A percentile compares a stretch with the other conserved stretches of the same genome.
Evolutionary conservation across 2,888 invertebrate genomes (phyloP).

Genomic region (Eupithecia insigniata): DNA sequence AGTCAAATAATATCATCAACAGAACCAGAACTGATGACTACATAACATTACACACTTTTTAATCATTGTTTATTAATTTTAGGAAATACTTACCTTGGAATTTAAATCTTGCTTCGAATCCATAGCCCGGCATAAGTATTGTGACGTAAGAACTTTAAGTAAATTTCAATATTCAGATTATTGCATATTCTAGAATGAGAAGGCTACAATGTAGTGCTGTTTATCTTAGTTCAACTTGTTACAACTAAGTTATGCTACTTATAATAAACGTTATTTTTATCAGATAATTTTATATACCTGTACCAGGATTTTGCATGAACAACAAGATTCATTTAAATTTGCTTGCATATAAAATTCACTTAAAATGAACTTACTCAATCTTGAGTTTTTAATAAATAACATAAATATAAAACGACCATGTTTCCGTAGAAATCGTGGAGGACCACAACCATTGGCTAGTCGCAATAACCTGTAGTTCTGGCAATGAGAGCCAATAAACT

Average conservation of each 20-base stretch:
- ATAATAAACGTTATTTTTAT: neutral
- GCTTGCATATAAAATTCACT: neutral
- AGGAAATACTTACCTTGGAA: neutral
- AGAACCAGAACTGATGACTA: neutral
- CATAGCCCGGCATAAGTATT: neutral
- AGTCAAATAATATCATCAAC: neutral
- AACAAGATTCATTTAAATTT: neutral
- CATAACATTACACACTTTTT: neutral
- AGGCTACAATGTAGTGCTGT: neutral
- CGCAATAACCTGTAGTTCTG: constrained; percentile 4
- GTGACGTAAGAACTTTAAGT: neutral
- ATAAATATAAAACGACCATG: neutral
- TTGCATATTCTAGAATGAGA: neutral
- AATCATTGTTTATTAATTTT: neutral
- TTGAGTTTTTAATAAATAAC: neutral
- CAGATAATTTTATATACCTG: neutral
- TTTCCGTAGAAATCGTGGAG: constrained; percentile 19
- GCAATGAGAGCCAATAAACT: constrained; percentile 19
- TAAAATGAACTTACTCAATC: neutral
- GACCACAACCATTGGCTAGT: constrained; percentile 15
- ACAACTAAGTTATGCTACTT: neutral
- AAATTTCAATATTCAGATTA: neutral
- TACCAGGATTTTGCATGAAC: neutral
- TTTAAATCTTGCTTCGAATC: neutral
- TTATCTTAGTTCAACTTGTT: neutral